phyloP scores from a whole-genome alignment of 2,888 invertebrate species.

The Gari tellinella region DNA sequence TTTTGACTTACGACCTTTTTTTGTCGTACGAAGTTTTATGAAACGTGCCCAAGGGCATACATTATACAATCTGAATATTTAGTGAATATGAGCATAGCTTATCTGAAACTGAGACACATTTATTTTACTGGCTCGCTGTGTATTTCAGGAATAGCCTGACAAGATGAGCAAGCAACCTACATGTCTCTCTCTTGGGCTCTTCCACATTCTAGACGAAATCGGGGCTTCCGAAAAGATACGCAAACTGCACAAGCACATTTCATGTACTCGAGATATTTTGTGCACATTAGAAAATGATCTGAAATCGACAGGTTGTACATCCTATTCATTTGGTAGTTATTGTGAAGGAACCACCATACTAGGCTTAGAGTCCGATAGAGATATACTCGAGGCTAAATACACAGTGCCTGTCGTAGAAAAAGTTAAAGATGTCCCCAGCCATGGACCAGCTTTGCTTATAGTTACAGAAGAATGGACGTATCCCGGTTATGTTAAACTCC shows the following conservation, averaged over 20 bases:
- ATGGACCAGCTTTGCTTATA: neutral
- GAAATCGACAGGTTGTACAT: neutral
- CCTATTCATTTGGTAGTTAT: neutral
- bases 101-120: too few species aligned
- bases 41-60: too few species aligned
- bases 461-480: neutral
- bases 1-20: too few species aligned
- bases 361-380: neutral
- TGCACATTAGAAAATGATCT: neutral
- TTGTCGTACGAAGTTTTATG: too few species aligned
- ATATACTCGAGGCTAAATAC: neutral
- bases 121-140: too few species aligned
- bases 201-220: neutral
- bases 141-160: too few species aligned
- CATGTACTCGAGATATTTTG: neutral
- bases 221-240: neutral
- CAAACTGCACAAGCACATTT: neutral
- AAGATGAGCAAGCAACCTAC: too few species aligned
- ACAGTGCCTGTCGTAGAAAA: neutral
- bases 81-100: too few species aligned
- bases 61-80: too few species aligned
- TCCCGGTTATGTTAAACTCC: constrained; percentile 1
- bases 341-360: neutral
- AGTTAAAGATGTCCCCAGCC: neutral
- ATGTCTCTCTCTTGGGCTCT: neutral